phyloP scores from a whole-genome alignment of 2,797 vertebrate species.

The Serranus cabrilla region DNA sequence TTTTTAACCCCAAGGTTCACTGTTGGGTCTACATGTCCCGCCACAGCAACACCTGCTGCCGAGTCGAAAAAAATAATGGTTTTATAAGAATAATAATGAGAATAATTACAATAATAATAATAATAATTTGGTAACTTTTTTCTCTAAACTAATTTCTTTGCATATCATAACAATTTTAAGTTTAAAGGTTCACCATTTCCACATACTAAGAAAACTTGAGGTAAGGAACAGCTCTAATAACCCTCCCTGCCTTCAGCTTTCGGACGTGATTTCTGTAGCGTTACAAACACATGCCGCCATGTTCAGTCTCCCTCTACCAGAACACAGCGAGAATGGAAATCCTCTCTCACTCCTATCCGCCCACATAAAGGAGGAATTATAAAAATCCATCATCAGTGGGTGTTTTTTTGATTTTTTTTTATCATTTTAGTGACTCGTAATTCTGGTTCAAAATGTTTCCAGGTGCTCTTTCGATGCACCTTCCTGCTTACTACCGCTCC shows the following conservation, averaged over 20 bases:
- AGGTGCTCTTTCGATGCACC: conserved; percentile 34
- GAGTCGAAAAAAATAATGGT: conserved; percentile 75
- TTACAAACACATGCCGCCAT: conserved; percentile 56
- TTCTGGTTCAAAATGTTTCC: conserved; percentile 58
- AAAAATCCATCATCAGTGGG: conserved; percentile 49
- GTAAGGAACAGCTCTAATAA: conserved; percentile 83
- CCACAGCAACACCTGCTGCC: conserved; percentile 59
- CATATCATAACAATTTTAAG: conserved; percentile 87
- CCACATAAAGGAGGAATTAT: conserved; percentile 43
- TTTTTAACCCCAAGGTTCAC: conserved; percentile 58
- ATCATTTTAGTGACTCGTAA: conserved; percentile 53
- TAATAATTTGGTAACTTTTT: conserved; percentile 86
- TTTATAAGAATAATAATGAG: conserved; percentile 74
- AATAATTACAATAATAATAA: conserved; percentile 79
- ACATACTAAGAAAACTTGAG: conserved; percentile 86
- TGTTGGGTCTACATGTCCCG: conserved; percentile 54
- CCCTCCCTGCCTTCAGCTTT: conserved; percentile 71
- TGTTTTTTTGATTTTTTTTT: conserved; percentile 30
- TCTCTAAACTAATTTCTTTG: conserved; percentile 88
- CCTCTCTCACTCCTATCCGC: conserved; percentile 56
- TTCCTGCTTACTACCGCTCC: conserved; percentile 37
- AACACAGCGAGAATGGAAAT: conserved; percentile 49
- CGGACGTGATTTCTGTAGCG: conserved; percentile 57
- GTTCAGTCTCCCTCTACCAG: conserved; percentile 58
- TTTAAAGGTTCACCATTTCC: conserved; percentile 88